phyloP scores from a whole-genome alignment of 2,113 vertebrate genomes.

The Nesogale talazaci region DNA sequence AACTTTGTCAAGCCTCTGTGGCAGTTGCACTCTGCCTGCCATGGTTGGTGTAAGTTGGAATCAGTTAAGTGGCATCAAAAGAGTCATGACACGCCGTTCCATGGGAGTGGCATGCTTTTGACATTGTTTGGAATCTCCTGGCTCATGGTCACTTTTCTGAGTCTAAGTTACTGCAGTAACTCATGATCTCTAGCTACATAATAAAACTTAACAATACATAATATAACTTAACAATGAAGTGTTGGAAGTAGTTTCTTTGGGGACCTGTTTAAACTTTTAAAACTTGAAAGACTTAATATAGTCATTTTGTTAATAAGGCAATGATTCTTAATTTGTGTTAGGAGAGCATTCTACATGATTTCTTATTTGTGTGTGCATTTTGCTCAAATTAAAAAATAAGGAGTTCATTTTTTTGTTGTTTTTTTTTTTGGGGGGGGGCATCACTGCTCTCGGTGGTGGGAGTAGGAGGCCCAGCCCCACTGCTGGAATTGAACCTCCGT shows the following conservation, averaged over 20 bases:
- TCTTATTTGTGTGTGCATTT: conserved; percentile 63
- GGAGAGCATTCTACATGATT: conserved; percentile 64
- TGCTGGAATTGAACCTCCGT: too few species aligned
- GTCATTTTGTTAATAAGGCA: conserved; percentile 76
- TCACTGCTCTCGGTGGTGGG: too few species aligned
- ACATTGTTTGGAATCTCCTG: background rate
- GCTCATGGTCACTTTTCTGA: background rate
- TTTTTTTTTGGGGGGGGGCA: too few species aligned
- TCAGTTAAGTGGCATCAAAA: background rate
- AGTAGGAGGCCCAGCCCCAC: too few species aligned
- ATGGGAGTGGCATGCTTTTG: conserved; percentile 1
- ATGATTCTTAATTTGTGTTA: conserved; percentile 89
- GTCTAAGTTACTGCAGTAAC: too few species aligned
- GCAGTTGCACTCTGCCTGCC: too few species aligned
- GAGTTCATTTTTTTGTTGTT: conserved; percentile 54
- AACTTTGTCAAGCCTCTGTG: too few species aligned
- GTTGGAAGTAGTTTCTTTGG: conserved; percentile 19
- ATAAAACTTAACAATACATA: background rate
- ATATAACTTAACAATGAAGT: background rate
- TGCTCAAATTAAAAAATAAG: conserved; percentile 54
- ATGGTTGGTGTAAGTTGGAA: background rate
- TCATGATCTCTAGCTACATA: too few species aligned
- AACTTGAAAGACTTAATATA: conserved; percentile 32
- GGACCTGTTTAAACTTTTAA: background rate
- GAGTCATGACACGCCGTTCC: too few species aligned